Evolutionary conservation across 1,140 invertebrate genomes (phyloP).

Genomic region (Drosophila bifasciata): DNA sequence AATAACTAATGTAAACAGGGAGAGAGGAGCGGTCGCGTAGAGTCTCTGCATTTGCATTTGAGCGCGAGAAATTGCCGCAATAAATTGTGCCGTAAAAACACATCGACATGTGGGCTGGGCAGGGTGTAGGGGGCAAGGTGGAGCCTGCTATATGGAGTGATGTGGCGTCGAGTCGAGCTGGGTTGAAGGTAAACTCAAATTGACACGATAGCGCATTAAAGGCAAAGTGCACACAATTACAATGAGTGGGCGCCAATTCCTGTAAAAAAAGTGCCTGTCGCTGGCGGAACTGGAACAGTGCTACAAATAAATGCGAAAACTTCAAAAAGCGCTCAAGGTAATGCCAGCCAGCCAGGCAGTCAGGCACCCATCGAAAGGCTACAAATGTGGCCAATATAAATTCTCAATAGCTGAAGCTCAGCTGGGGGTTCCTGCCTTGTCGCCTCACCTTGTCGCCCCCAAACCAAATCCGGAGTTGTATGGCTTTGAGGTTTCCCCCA

Average conservation of each 20-base stretch:
- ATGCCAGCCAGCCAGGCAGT: conserved; percentile 44
- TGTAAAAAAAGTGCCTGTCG: conserved; percentile 39
- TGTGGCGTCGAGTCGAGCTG: conserved; percentile 11
- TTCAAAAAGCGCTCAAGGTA: conserved; percentile 79
- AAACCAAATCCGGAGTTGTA: conserved; percentile 23
- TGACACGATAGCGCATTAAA: conserved; percentile 75
- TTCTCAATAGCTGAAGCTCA: conserved; percentile 62
- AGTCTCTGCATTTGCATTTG: conserved; percentile 72
- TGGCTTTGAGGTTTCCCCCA: conserved; percentile 39
- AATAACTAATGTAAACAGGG: conserved; percentile 81
- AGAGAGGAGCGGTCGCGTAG: conserved; percentile 44
- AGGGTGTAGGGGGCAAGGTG: not conserved
- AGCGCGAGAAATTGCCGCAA: conserved; percentile 76
- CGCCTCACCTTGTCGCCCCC: conserved; percentile 10
- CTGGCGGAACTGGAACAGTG: conserved; percentile 51
- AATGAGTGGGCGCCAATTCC: conserved; percentile 57
- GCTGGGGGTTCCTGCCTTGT: conserved; percentile 8
- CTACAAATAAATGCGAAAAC: conserved; percentile 78
- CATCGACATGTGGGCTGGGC: conserved; percentile 46
- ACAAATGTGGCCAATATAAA: conserved; percentile 82
- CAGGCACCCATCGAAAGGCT: conserved; percentile 39
- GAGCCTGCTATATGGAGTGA: conserved; percentile 5
- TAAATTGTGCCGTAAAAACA: conserved; percentile 78
- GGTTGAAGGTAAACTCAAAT: conserved; percentile 38
- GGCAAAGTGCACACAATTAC: conserved; percentile 77